Evolutionary conservation across 2,888 invertebrate species (phyloP), one percentile per base, ranked within the genome.

Genomic region (Priocnemis perturbator): DNA sequence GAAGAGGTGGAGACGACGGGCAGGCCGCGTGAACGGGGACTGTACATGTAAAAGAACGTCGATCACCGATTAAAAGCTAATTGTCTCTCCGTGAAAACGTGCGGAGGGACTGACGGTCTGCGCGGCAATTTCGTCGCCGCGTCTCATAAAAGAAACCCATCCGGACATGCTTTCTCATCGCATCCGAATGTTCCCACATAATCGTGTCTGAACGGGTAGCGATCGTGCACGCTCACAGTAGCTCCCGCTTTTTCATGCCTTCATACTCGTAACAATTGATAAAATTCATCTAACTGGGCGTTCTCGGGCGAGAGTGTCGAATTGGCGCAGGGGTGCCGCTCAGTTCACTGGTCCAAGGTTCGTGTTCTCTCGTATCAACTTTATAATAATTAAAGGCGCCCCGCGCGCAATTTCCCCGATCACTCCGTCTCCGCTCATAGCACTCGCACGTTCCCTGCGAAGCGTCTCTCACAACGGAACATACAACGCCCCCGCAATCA

Each of bases 251-350:
- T 17, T 15, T 26, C n/a, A 9, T 26, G n/a, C 4, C 30, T 55
- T 37, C 37, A 37, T 37, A 37, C 1, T 7, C 37, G 37, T 67
- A 69, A 71, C 67, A 65, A 71, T 55, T 44, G 74, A 74, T 69
- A 74, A 72, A 71, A 60, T 69, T 69, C 69, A 66, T 64, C 66
- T 65, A 65, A 66, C 64, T 56, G 52, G 58, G 64, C 37, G 60
- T 19, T 50, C 57, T 55, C 64, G 72, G 69, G 72, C 73, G 67
- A 21, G 56, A 50, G 60, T 26, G 9, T 19, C 61, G 65, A 59
- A 67, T 37, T 56, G 57, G n/a, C 26, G 52, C 19, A 50, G 50
- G 56, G 21, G 17, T 4, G 15, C 19, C 23, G 5, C 15, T n/a
- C 23, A 26, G 52, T 45, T 30, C 19, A 1, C 63, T 19, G 20